Conservation (phyloP, 2,888 invertebrate species). For the Drosophila nr. medialis region DNA sequence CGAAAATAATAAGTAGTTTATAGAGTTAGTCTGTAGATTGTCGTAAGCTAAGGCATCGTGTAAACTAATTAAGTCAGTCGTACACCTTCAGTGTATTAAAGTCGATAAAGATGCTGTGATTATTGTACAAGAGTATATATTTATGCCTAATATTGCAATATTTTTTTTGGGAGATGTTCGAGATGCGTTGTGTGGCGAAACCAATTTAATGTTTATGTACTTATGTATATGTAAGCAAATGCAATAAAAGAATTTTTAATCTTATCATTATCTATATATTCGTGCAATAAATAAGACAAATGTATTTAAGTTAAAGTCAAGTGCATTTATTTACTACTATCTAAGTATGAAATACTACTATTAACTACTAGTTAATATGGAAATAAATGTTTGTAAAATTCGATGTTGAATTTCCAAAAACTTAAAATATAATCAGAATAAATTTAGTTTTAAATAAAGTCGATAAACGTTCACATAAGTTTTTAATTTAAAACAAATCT, state of each 20-base stretch:
- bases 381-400: neutral
- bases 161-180: slow-evolving; percentile 51
- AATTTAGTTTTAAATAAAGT: neutral
- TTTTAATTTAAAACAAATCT: neutral
- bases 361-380: neutral
- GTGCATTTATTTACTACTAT: neutral
- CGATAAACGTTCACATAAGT: neutral
- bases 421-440: neutral
- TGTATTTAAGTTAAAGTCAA: slow-evolving; percentile 42
- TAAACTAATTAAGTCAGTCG: slow-evolving; percentile 51
- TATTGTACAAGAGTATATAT: slow-evolving; percentile 64
- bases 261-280: slow-evolving; percentile 16
- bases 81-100: slow-evolving; percentile 51
- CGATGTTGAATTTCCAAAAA: neutral
- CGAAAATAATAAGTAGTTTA: slow-evolving; percentile 35
- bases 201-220: slow-evolving; percentile 68
- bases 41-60: slow-evolving; percentile 61
- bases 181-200: slow-evolving; percentile 46
- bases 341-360: neutral
- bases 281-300: slow-evolving; percentile 57
- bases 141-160: slow-evolving; percentile 31
- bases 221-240: slow-evolving; percentile 57
- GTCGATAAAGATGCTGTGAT: slow-evolving; percentile 83
- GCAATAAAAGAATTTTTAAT: slow-evolving; percentile 47
- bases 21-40: slow-evolving; percentile 48